phyloP scores from a whole-genome alignment of 1,140 invertebrate genomes.

The Ips nitidus region DNA sequence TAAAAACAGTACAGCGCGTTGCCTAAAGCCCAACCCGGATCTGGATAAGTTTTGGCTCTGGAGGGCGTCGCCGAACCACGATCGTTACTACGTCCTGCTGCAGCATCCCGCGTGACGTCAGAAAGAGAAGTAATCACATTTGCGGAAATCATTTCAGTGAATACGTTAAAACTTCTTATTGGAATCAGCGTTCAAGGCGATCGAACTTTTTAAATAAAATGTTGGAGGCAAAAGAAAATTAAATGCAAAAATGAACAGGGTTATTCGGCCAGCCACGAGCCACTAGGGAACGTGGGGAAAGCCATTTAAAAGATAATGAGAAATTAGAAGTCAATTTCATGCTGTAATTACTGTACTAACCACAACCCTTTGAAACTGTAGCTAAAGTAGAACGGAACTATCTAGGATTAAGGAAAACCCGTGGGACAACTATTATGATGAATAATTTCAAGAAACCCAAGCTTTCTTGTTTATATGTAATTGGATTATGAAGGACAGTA shows the following conservation, averaged over 20 bases:
- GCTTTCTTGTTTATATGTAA: too few species aligned
- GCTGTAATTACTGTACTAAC: neutral
- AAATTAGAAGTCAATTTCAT: slow-evolving; percentile 12
- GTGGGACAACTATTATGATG: too few species aligned
- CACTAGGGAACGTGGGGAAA: neutral
- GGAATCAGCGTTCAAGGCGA: too few species aligned
- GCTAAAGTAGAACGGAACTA: too few species aligned
- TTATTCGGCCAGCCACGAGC: slow-evolving; percentile 13
- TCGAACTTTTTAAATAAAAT: too few species aligned
- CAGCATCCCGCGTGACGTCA: slow-evolving; percentile 34
- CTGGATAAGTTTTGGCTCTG: slow-evolving; percentile 12
- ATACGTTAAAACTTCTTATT: neutral
- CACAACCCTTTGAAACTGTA: neutral
- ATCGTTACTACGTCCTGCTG: slow-evolving; percentile 32
- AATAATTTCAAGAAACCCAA: too few species aligned
- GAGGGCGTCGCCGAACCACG: slow-evolving; percentile 32
- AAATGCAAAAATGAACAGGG: neutral
- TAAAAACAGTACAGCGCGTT: neutral
- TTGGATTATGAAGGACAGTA: too few species aligned
- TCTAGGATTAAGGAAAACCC: neutral
- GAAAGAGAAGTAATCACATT: slow-evolving; percentile 13
- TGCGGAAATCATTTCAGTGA: neutral
- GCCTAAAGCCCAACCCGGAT: neutral
- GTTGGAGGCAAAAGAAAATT: too few species aligned
- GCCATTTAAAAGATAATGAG: neutral